Conservation (phyloP, 2,113 vertebrate genomes). For the Thalassarche chlororhynchos region DNA sequence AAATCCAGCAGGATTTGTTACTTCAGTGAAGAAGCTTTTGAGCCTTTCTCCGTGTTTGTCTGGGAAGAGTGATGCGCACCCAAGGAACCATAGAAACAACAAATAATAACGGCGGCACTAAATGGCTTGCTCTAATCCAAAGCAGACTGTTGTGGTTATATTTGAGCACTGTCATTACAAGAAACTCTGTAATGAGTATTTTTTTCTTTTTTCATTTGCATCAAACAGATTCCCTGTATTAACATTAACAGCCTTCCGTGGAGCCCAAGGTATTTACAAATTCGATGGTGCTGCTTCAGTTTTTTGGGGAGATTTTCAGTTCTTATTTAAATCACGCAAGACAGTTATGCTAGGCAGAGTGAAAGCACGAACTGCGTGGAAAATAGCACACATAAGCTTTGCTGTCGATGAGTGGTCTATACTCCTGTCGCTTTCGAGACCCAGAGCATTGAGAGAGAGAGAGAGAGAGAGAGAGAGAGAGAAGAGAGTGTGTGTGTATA, state of each 20-base stretch:
- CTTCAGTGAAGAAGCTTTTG: not conserved
- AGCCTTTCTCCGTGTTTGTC: not conserved
- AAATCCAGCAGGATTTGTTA: not conserved
- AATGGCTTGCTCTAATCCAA: constrained; percentile 48
- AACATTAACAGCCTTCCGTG: not conserved
- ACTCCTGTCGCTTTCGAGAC: not conserved
- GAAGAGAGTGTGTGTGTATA: too few species aligned
- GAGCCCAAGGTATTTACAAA: constrained; percentile 20
- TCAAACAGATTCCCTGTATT: not conserved
- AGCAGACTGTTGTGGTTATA: constrained; percentile 47
- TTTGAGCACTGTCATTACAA: constrained; percentile 41
- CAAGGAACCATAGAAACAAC: constrained; percentile 38
- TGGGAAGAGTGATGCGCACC: not conserved
- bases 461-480: too few species aligned
- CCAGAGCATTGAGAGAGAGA: not conserved
- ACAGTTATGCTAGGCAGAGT: not conserved
- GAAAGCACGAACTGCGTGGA: not conserved
- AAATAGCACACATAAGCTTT: not conserved
- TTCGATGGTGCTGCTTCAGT: not conserved
- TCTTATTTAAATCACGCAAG: not conserved
- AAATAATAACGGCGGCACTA: not conserved
- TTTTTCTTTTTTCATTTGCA: constrained; percentile 14
- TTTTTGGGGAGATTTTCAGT: not conserved
- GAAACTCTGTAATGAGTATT: constrained; percentile 12
- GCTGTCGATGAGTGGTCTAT: not conserved